Percentiles rank a stretch among this genome's conserved stretches.
phyloP scores from a whole-genome alignment of 2,888 invertebrate species.

The Erebia palarica region DNA sequence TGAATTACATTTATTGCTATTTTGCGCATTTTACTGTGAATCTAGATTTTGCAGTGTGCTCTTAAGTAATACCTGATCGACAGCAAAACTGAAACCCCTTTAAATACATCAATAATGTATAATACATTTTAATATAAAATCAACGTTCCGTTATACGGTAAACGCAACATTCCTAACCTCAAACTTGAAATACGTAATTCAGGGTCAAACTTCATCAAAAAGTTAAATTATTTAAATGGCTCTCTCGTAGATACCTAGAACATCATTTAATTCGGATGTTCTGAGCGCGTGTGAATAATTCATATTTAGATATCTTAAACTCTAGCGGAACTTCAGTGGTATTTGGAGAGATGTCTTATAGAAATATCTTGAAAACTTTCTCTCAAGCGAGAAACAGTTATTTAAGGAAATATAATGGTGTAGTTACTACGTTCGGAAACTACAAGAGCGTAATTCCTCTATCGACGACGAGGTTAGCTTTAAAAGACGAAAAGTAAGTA shows the following conservation, averaged over 20 bases:
- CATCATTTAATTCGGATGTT: conserved; percentile 22
- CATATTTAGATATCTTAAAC: conserved; percentile 15
- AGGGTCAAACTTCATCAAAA: conserved; percentile 33
- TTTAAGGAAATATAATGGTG: conserved; percentile 56
- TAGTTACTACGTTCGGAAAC: conserved; percentile 60
- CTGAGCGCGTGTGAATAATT: conserved; percentile 37
- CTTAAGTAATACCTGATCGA: too few species aligned
- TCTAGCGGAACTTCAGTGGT: conserved; percentile 18
- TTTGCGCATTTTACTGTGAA: too few species aligned
- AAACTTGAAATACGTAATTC: conserved; percentile 25
- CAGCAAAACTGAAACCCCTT: too few species aligned
- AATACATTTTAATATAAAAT: not conserved
- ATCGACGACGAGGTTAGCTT: conserved; percentile 63
- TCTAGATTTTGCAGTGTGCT: too few species aligned
- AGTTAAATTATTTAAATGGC: conserved; percentile 30
- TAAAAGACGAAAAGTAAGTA: conserved; percentile 73
- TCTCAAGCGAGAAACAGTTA: conserved; percentile 51
- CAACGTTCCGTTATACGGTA: conserved; percentile 5
- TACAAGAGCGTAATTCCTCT: conserved; percentile 57
- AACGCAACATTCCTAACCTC: conserved; percentile 28
- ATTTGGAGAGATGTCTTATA: conserved; percentile 57
- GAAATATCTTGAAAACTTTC: conserved; percentile 63
- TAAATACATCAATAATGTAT: too few species aligned
- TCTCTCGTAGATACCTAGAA: conserved; percentile 18
- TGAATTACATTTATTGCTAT: too few species aligned